These are phyloP conservation scores for Aphelinus atriplicis DNA, from an alignment of 1,140 invertebrate species.

Conservation along the genomic window DNA sequence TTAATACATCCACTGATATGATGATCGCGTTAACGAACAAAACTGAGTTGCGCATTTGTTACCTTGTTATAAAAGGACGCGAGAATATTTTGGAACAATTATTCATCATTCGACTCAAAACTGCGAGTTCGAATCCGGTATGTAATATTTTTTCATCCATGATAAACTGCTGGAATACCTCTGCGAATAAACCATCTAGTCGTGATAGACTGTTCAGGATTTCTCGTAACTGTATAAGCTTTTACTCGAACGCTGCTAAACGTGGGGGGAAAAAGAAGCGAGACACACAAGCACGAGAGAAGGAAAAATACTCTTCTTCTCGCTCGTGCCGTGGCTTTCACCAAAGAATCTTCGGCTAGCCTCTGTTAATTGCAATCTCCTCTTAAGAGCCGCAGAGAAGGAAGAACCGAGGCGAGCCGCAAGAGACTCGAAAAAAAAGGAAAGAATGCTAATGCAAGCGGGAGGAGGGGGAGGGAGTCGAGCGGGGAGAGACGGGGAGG, in stretches of 20 bases:
- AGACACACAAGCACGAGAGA: background rate
- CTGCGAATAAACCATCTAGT: background rate
- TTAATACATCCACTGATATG: too few relatives aligned
- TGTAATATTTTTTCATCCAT: too few relatives aligned
- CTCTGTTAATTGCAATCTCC: constrained; percentile 10
- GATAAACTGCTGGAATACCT: too few relatives aligned
- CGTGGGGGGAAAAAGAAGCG: background rate
- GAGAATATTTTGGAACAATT: too few relatives aligned
- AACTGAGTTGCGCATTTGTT: too few relatives aligned
- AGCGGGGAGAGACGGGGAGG: background rate
- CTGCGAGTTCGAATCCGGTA: too few relatives aligned
- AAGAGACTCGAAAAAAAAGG: constrained; percentile 1
- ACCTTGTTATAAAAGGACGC: too few relatives aligned
- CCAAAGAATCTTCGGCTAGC: constrained; percentile 3
- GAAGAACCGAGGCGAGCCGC: background rate
- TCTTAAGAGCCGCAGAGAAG: background rate
- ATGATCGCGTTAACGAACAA: too few relatives aligned
- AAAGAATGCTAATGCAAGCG: constrained; percentile 1
- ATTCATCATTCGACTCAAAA: too few relatives aligned
- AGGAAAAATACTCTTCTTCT: background rate
- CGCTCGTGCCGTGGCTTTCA: background rate
- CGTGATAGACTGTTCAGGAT: background rate
- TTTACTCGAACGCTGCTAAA: background rate
- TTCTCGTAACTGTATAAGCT: constrained; percentile 1
- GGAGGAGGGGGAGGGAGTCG: background rate